Percentiles rank a stretch among this genome's conserved stretches.
phyloP scores from a whole-genome alignment of 23 tunicate species.

The Trididemnum clinides region DNA sequence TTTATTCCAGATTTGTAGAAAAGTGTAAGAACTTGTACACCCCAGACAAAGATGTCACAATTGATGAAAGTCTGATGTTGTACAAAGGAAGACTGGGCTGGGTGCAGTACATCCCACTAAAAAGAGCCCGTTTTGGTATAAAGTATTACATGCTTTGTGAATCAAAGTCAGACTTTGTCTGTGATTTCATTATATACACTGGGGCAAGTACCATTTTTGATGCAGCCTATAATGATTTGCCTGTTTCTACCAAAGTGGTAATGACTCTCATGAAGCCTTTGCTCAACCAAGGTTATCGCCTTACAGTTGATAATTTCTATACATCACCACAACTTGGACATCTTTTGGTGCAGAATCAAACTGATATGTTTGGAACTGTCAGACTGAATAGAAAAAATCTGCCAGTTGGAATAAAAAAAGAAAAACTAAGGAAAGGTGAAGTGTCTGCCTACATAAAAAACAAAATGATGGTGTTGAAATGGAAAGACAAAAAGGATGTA shows the following conservation, averaged over 20 bases:
- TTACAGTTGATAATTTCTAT: slow-evolving; percentile 24
- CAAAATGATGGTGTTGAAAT: slow-evolving; percentile 9
- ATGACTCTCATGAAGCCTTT: slow-evolving; percentile 40
- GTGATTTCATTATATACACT: slow-evolving; percentile 32
- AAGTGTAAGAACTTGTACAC: slow-evolving; percentile 15
- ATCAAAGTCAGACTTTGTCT: slow-evolving; percentile 28
- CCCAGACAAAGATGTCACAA: slow-evolving; percentile 31
- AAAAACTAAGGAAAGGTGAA: slow-evolving; percentile 10
- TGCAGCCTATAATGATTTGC: slow-evolving; percentile 8
- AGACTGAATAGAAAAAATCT: neutral
- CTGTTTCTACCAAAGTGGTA: neutral
- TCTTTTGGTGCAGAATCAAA: slow-evolving; percentile 7
- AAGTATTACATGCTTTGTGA: slow-evolving; percentile 30
- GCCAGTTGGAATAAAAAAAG: neutral
- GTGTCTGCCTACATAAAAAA: slow-evolving; percentile 11
- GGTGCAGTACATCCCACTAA: slow-evolving; percentile 26
- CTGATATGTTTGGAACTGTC: slow-evolving; percentile 29
- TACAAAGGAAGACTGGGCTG: slow-evolving; percentile 33
- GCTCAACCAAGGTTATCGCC: slow-evolving; percentile 29
- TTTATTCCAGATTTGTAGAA: slow-evolving; percentile 11
- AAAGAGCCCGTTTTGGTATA: slow-evolving; percentile 19
- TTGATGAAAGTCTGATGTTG: slow-evolving; percentile 33
- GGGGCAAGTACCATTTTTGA: neutral
- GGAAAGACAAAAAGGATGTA: slow-evolving; percentile 28
- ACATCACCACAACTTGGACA: slow-evolving; percentile 28